phyloP scores from a whole-genome alignment of 2,888 invertebrate genomes.

The Orchesella flavescens region DNA sequence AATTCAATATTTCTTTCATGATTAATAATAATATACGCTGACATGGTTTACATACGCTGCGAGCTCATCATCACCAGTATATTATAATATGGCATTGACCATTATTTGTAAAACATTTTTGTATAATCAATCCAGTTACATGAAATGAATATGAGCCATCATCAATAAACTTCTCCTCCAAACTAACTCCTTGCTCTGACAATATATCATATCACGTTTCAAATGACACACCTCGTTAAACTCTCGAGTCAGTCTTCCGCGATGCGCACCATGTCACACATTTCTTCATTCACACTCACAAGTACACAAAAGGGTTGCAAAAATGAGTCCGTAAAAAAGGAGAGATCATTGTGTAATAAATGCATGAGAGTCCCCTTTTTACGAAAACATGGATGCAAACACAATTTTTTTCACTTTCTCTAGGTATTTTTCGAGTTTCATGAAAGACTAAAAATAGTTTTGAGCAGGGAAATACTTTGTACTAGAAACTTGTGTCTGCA shows the following conservation, averaged over 20 bases:
- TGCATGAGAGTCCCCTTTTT: conserved; percentile 63
- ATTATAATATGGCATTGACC: neutral
- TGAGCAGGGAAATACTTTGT: conserved; percentile 72
- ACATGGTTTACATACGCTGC: conserved; percentile 1
- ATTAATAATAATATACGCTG: neutral
- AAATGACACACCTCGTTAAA: conserved; percentile 45
- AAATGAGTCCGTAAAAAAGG: conserved; percentile 64
- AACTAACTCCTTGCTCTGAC: conserved; percentile 2
- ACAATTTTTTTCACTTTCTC: conserved; percentile 37
- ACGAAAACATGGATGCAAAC: conserved; percentile 60
- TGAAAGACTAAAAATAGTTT: conserved; percentile 72
- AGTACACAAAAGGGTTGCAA: conserved; percentile 20
- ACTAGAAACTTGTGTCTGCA: conserved; percentile 65
- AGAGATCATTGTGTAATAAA: conserved; percentile 63
- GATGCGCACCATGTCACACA: conserved; percentile 51
- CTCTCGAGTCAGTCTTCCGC: conserved; percentile 55
- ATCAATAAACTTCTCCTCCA: neutral
- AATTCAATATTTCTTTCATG: neutral
- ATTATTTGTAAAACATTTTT: neutral
- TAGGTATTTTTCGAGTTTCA: conserved; percentile 56
- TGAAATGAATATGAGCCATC: neutral
- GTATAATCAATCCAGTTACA: neutral
- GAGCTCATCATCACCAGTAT: too few relatives aligned
- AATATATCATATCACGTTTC: conserved; percentile 30
- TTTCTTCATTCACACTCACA: conserved; percentile 45